phyloP scores from a whole-genome alignment of 2,888 invertebrate genomes.

The Drosophila paucipuncta region DNA sequence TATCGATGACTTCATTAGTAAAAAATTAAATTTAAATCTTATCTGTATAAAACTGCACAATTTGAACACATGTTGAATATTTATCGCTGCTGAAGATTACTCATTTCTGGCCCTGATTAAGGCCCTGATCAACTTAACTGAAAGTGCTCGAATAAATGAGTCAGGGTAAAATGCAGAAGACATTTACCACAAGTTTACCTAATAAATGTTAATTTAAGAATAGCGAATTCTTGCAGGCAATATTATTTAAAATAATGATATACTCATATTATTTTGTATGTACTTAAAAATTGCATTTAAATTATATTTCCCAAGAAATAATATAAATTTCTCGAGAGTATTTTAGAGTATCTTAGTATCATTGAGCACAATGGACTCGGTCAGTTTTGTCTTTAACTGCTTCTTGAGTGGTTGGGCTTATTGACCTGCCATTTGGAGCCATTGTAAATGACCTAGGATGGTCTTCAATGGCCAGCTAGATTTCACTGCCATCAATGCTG shows the following conservation, averaged over 20 bases:
- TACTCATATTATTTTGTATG: background rate
- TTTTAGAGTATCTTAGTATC: background rate
- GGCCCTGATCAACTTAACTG: background rate
- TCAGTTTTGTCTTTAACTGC: background rate
- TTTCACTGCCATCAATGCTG: slow-evolving; percentile 43
- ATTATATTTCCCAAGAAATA: background rate
- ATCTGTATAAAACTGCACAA: background rate
- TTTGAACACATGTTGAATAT: slow-evolving; percentile 22
- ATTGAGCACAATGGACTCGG: background rate
- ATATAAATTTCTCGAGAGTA: background rate
- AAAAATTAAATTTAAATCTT: background rate
- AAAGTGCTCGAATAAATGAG: background rate
- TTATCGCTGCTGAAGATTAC: slow-evolving; percentile 28
- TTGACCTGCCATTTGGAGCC: slow-evolving; percentile 12
- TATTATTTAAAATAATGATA: background rate
- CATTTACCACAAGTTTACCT: background rate
- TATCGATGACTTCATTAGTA: background rate
- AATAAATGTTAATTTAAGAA: background rate
- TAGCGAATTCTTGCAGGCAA: background rate
- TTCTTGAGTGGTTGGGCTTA: background rate
- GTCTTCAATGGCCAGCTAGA: slow-evolving; percentile 46
- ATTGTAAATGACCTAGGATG: slow-evolving; percentile 35
- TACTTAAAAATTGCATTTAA: background rate
- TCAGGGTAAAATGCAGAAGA: background rate
- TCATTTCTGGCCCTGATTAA: slow-evolving; percentile 15